Percentiles rank a stretch among this genome's conserved stretches.
Conservation (phyloP, 1,140 invertebrate genomes). For the Protaetia brevitarsis region DNA sequence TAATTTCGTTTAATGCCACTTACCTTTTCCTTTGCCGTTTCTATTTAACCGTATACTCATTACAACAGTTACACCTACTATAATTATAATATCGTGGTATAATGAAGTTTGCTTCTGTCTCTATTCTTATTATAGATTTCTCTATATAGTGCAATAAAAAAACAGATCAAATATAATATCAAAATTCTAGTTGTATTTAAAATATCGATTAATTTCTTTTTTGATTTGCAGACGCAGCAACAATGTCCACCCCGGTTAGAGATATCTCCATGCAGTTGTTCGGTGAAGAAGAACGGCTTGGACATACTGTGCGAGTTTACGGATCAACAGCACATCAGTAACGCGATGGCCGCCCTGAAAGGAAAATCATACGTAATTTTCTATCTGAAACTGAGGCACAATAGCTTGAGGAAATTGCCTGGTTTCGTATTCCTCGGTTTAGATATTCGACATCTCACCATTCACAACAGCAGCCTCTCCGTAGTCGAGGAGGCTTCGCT, state of each 20-base stretch:
- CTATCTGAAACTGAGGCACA: slow-evolving; percentile 81
- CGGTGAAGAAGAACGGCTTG: slow-evolving; percentile 79
- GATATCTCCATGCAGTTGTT: slow-evolving; percentile 75
- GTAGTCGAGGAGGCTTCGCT: slow-evolving; percentile 82
- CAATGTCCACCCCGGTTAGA: slow-evolving; percentile 62
- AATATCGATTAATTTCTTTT: too few relatives aligned
- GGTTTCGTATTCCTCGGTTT: slow-evolving; percentile 82
- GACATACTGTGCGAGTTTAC: slow-evolving; percentile 84
- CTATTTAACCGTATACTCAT: too few relatives aligned
- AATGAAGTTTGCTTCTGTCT: too few relatives aligned
- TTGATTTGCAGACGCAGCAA: too few relatives aligned
- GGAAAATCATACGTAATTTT: slow-evolving; percentile 74
- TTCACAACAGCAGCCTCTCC: slow-evolving; percentile 81
- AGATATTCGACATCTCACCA: slow-evolving; percentile 81
- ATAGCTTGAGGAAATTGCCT: slow-evolving; percentile 76
- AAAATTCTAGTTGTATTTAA: too few relatives aligned
- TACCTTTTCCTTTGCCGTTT: too few relatives aligned
- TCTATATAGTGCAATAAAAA: too few relatives aligned
- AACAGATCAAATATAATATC: too few relatives aligned
- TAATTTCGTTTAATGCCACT: too few relatives aligned
- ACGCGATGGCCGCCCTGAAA: slow-evolving; percentile 74
- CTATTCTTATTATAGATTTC: too few relatives aligned
- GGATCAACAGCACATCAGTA: slow-evolving; percentile 67
- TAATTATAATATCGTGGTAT: too few relatives aligned
- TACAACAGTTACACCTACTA: too few relatives aligned